Evolutionary conservation across 2,113 vertebrate genomes (phyloP).

Genomic region (Holacanthus passer): DNA sequence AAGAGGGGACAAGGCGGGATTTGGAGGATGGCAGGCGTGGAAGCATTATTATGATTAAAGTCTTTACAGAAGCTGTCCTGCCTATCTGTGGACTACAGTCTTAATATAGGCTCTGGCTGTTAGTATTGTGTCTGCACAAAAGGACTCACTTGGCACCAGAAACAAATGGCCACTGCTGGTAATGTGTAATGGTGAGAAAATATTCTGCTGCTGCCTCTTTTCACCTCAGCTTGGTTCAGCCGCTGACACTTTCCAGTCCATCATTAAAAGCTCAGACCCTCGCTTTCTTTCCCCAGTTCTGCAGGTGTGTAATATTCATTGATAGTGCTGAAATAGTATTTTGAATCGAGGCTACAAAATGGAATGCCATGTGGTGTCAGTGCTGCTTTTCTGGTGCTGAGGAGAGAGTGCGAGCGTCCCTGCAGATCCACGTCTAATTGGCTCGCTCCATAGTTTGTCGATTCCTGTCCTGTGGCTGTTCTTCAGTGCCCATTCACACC

Average conservation of each 20-base stretch:
- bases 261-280: conserved; percentile 51
- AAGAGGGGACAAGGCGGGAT: conserved; percentile 33
- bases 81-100: conserved; percentile 38
- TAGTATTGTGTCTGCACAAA: conserved; percentile 45
- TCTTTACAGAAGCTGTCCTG: conserved; percentile 61
- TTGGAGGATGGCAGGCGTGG: conserved; percentile 49
- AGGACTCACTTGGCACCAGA: conserved; percentile 44
- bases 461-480: conserved; percentile 68
- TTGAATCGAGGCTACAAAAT: conserved; percentile 64
- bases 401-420: conserved; percentile 55
- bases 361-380: conserved; percentile 54
- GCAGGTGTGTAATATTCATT: conserved; percentile 23
- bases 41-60: conserved; percentile 63
- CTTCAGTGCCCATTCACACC: conserved; percentile 77
- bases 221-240: conserved; percentile 43
- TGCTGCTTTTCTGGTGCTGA: conserved; percentile 47
- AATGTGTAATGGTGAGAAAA: conserved; percentile 51
- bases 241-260: conserved; percentile 40
- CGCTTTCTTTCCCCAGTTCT: neutral
- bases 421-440: conserved; percentile 69
- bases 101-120: conserved; percentile 41
- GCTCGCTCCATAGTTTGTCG: conserved; percentile 56
- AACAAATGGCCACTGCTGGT: conserved; percentile 36
- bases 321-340: conserved; percentile 44
- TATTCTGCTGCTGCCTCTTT: conserved; percentile 41